A percentile compares a stretch with the other conserved stretches of the same genome.
Conservation (phyloP, 2,888 invertebrate species). For the Podabrus alpinus region DNA sequence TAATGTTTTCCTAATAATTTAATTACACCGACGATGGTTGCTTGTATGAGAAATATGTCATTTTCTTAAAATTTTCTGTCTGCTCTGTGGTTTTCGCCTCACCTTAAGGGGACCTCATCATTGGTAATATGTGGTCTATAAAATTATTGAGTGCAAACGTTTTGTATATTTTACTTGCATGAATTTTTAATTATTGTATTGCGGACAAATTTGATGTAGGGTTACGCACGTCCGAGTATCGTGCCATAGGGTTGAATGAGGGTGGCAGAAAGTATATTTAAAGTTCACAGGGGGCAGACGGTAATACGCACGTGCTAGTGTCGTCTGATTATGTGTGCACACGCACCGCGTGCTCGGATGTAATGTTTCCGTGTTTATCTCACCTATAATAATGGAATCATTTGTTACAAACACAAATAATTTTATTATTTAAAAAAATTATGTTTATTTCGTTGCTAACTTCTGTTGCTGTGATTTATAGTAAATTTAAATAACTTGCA, state of each 20-base stretch:
- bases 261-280: constrained; percentile 19
- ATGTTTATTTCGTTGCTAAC: not conserved
- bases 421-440: constrained; percentile 19
- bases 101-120: not conserved
- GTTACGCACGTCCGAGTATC: constrained; percentile 11
- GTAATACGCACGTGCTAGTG: constrained; percentile 18
- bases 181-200: not conserved
- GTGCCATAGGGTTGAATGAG: constrained; percentile 13
- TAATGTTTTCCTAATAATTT: constrained; percentile 20
- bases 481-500: not conserved
- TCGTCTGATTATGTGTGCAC: constrained; percentile 25
- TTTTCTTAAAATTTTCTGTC: not conserved
- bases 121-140: not conserved
- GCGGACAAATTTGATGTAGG: not conserved
- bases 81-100: not conserved
- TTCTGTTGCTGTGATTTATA: not conserved
- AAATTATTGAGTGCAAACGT: not conserved
- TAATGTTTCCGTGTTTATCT: constrained; percentile 27
- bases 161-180: not conserved
- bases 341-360: constrained; percentile 27
- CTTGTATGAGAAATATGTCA: not conserved
- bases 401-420: constrained; percentile 25
- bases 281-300: constrained; percentile 19
- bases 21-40: not conserved
- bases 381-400: constrained; percentile 29